Percentiles rank a stretch among this genome's conserved stretches.
Conservation (phyloP, 2,888 invertebrate species). For the Chymomyza caudatula region DNA sequence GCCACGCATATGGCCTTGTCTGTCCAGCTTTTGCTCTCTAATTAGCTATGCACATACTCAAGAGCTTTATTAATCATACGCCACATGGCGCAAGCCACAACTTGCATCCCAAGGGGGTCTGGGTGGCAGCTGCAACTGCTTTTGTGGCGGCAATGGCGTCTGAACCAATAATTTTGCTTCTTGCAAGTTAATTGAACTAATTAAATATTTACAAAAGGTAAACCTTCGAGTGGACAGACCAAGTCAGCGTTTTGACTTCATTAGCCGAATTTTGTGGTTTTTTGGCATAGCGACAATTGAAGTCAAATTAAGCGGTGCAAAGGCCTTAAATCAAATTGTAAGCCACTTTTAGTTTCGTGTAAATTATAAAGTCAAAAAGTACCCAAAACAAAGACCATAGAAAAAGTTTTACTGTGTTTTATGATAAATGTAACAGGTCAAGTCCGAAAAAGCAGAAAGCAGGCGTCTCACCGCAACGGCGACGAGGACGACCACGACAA, state of each 20-base stretch:
- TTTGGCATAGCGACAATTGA: background rate
- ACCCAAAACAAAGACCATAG: constrained; percentile 23
- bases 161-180: constrained; percentile 47
- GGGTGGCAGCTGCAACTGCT: constrained; percentile 6
- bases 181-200: constrained; percentile 55
- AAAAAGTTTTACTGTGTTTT: constrained; percentile 16
- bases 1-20: background rate
- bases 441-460: constrained; percentile 43
- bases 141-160: background rate
- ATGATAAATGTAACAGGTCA: constrained; percentile 50
- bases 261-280: constrained; percentile 35
- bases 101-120: background rate
- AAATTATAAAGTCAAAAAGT: background rate
- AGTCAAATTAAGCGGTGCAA: background rate
- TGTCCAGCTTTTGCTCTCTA: background rate
- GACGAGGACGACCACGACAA: background rate
- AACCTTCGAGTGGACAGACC: background rate
- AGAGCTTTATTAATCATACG: constrained; percentile 25
- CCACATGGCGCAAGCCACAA: constrained; percentile 10
- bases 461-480: background rate
- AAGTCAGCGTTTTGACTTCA: constrained; percentile 41
- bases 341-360: background rate
- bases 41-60: background rate
- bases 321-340: constrained; percentile 4
- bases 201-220: constrained; percentile 60